Conservation (phyloP, 2,113 vertebrate genomes). For the Leucopsar rothschildi region DNA sequence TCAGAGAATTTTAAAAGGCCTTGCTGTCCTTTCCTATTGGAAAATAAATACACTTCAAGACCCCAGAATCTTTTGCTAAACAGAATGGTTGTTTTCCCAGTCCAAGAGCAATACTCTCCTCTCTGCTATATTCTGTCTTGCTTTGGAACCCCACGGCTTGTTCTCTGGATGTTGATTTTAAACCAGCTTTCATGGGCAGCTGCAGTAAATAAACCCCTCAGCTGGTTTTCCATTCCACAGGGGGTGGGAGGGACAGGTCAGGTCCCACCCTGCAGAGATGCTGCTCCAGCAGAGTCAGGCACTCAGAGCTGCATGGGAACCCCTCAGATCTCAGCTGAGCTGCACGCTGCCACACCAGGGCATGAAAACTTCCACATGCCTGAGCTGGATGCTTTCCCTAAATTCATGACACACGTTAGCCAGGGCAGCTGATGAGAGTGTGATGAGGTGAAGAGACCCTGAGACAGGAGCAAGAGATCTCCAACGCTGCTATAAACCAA, state of each 20-base stretch:
- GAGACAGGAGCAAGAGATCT: not conserved
- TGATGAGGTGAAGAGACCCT: not conserved
- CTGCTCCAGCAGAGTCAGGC: slow-evolving; percentile 13
- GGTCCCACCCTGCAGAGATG: not conserved
- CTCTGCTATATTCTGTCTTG: not conserved
- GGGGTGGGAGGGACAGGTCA: slow-evolving; percentile 5
- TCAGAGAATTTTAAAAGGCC: not conserved
- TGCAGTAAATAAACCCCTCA: slow-evolving; percentile 22
- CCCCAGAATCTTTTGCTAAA: slow-evolving; percentile 14
- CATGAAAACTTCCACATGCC: not conserved
- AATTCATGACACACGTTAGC: not conserved
- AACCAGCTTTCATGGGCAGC: slow-evolving; percentile 41
- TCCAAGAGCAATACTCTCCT: slow-evolving; percentile 47
- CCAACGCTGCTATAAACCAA: not conserved
- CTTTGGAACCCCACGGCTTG: slow-evolving; percentile 16
- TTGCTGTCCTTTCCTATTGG: not conserved
- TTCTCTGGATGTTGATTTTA: slow-evolving; percentile 32
- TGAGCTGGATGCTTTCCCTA: not conserved
- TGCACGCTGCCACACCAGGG: not conserved
- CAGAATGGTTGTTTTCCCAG: not conserved
- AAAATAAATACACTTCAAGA: slow-evolving; percentile 56
- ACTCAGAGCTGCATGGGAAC: not conserved
- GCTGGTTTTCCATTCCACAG: not conserved
- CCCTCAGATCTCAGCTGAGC: slow-evolving; percentile 10
- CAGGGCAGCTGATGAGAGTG: not conserved